phyloP scores from a whole-genome alignment of 1,140 invertebrate species.

The Rhopalosiphum maidis region DNA sequence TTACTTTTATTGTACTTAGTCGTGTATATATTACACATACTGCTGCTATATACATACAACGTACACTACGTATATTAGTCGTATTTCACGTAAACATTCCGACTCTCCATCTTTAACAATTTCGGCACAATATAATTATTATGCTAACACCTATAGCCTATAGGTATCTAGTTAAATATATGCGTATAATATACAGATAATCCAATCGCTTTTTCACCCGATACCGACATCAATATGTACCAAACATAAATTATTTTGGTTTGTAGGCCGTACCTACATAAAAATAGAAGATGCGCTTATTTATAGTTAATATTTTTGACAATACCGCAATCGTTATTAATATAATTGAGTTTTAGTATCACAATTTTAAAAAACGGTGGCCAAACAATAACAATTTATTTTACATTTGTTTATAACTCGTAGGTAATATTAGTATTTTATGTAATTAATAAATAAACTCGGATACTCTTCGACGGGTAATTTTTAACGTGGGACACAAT shows the following conservation, averaged over 20 bases:
- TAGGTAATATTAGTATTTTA: too few relatives aligned
- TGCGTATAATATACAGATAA: too few relatives aligned
- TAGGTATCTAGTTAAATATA: too few relatives aligned
- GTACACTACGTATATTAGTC: not conserved
- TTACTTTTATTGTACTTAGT: not conserved
- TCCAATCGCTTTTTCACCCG: not conserved
- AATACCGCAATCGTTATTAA: not conserved
- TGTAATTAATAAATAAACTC: not conserved
- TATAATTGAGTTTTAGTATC: not conserved
- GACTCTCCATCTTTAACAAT: not conserved
- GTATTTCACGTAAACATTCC: not conserved
- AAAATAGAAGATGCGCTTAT: not conserved
- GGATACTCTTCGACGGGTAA: not conserved
- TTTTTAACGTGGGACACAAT: not conserved
- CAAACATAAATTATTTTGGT: not conserved
- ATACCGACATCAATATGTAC: not conserved
- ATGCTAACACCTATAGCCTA: too few relatives aligned
- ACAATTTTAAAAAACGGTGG: not conserved
- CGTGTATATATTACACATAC: not conserved
- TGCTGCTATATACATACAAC: not conserved
- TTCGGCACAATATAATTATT: not conserved
- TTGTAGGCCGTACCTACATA: not conserved
- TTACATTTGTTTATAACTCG: too few relatives aligned
- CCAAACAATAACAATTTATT: too few relatives aligned
- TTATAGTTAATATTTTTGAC: not conserved